These are phyloP conservation scores for Tiliqua scincoides DNA, from an alignment of 2,113 vertebrate species.

Conservation along the genomic window DNA sequence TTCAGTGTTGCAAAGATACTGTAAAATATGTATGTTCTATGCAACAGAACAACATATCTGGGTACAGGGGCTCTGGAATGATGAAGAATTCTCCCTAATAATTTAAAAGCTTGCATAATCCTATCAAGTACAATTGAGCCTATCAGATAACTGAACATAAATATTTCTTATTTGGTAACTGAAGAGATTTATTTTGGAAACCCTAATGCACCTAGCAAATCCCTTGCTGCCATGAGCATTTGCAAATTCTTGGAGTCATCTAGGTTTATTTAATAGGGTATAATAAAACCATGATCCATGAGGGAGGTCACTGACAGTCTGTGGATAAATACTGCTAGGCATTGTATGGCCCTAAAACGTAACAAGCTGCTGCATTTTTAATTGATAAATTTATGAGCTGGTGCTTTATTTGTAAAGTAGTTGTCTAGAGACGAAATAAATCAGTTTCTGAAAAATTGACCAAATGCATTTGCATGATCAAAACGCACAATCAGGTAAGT, in stretches of 20 bases:
- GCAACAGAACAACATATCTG: too few species aligned
- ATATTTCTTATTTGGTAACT: background rate
- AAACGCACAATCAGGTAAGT: background rate
- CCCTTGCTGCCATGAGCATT: background rate
- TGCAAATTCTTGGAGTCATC: background rate
- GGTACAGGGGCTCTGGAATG: too few species aligned
- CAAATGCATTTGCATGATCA: background rate
- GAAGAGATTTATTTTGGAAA: slow-evolving; percentile 13
- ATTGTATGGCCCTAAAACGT: background rate
- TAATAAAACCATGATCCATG: background rate
- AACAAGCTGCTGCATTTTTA: background rate
- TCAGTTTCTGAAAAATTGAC: background rate
- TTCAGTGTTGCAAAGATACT: slow-evolving; percentile 35
- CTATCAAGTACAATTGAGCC: too few species aligned
- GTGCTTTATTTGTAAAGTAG: background rate
- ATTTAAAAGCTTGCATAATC: too few species aligned
- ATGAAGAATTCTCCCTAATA: too few species aligned
- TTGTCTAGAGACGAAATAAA: background rate
- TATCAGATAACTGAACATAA: too few species aligned
- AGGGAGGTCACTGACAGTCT: background rate
- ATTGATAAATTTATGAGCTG: background rate
- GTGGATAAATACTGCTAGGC: background rate
- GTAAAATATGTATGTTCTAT: slow-evolving; percentile 12
- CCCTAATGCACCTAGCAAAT: slow-evolving; percentile 5
- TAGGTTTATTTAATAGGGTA: background rate